These are phyloP conservation scores for Andrena marginata DNA, from an alignment of 2,888 invertebrate species.

Conservation along the genomic window DNA sequence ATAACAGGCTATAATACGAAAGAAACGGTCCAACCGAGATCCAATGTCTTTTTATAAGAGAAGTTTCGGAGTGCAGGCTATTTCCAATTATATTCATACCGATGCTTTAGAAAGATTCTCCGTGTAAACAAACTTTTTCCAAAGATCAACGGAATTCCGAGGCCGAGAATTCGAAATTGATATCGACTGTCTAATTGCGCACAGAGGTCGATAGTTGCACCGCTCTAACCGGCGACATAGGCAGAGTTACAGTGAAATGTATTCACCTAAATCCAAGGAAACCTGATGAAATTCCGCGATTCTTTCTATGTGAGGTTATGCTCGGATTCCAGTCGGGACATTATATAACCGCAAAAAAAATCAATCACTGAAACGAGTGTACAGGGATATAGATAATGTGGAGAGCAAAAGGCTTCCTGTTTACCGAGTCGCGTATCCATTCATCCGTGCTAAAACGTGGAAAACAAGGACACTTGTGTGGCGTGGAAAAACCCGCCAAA, in stretches of 20 bases:
- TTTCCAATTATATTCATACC: neutral
- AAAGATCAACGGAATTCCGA: neutral
- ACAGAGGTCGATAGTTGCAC: slow-evolving; percentile 11
- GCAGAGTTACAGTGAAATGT: neutral
- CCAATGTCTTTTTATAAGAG: neutral
- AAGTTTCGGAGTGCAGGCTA: too few species aligned
- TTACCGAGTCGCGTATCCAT: neutral
- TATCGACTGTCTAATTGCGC: neutral
- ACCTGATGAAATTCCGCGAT: neutral
- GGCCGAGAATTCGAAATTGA: neutral
- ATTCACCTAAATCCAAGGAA: neutral
- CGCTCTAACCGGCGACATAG: neutral
- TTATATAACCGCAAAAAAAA: neutral
- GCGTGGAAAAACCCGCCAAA: slow-evolving; percentile 35
- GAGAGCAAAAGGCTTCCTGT: neutral
- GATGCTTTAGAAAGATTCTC: neutral
- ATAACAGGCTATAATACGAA: neutral
- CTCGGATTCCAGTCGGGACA: neutral
- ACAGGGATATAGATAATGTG: neutral
- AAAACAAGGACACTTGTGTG: neutral
- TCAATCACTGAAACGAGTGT: neutral
- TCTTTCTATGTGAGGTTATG: slow-evolving; percentile 60
- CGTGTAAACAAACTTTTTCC: neutral
- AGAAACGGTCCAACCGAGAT: neutral
- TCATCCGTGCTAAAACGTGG: neutral